A percentile compares a stretch with the other conserved stretches of the same genome.
Evolutionary conservation across 2,113 vertebrate species (phyloP).

Genomic region (Ochotona princeps): DNA sequence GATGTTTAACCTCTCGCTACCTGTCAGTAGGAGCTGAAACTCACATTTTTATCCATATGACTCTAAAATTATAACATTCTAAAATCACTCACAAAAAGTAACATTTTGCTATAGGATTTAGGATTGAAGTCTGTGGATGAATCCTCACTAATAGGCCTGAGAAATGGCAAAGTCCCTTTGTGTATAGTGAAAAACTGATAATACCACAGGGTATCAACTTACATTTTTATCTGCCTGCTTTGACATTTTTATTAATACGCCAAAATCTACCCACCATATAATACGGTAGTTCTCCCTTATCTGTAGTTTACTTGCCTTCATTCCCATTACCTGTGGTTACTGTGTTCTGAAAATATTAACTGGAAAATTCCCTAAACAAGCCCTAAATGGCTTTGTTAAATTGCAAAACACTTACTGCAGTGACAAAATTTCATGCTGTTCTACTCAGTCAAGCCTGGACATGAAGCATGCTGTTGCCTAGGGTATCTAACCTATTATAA

Average conservation of each 20-base stretch:
- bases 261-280: not conserved
- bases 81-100: not conserved
- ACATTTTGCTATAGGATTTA: not conserved
- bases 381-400: not conserved
- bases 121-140: not conserved
- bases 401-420: too few relatives aligned
- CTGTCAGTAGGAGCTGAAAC: not conserved
- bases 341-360: not conserved
- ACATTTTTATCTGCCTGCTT: not conserved
- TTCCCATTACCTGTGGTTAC: not conserved
- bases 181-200: not conserved
- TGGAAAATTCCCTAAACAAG: not conserved
- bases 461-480: too few relatives aligned
- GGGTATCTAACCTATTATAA: not conserved
- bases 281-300: not conserved
- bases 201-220: not conserved
- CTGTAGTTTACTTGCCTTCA: not conserved
- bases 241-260: not conserved
- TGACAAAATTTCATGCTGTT: not conserved
- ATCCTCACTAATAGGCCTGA: not conserved
- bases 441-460: too few relatives aligned
- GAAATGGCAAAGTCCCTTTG: not conserved
- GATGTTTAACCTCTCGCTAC: not conserved
- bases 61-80: not conserved
- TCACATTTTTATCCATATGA: not conserved